These are phyloP conservation scores for Lacerta viridis DNA, from an alignment of 2,797 vertebrate genomes.

Conservation along the genomic window DNA sequence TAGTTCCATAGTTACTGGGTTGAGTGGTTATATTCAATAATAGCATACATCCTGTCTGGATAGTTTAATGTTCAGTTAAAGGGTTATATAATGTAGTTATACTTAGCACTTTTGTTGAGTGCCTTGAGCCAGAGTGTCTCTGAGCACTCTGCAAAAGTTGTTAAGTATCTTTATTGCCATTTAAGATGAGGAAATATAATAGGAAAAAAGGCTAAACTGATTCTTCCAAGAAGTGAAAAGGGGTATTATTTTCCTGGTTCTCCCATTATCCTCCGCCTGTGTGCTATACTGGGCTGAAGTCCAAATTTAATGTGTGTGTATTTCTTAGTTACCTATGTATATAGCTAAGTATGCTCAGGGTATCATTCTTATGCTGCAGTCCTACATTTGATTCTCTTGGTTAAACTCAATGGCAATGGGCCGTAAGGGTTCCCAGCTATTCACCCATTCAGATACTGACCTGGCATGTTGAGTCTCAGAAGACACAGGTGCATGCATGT, in stretches of 20 bases:
- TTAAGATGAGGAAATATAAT: constrained; percentile 1
- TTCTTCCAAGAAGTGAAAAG: neutral
- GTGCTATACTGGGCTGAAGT: neutral
- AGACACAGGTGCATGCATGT: neutral
- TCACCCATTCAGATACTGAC: neutral
- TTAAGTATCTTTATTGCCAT: neutral
- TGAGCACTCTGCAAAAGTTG: neutral
- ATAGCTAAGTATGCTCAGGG: neutral
- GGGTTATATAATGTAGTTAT: neutral
- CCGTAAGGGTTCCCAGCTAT: neutral
- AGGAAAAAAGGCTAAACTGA: neutral
- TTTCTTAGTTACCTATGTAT: neutral
- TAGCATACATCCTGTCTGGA: constrained; percentile 18
- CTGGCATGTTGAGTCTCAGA: neutral
- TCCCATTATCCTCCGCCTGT: neutral
- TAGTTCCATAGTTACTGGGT: neutral
- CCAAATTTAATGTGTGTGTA: neutral
- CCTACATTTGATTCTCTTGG: neutral
- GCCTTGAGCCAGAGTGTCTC: constrained; percentile 1
- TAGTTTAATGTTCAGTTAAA: neutral
- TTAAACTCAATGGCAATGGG: neutral
- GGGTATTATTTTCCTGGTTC: neutral
- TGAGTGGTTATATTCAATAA: constrained; percentile 1
- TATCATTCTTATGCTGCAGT: neutral
- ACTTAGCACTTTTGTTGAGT: constrained; percentile 12